Conservation (phyloP, 2,797 vertebrate species). For the Trematomus bernacchii region DNA sequence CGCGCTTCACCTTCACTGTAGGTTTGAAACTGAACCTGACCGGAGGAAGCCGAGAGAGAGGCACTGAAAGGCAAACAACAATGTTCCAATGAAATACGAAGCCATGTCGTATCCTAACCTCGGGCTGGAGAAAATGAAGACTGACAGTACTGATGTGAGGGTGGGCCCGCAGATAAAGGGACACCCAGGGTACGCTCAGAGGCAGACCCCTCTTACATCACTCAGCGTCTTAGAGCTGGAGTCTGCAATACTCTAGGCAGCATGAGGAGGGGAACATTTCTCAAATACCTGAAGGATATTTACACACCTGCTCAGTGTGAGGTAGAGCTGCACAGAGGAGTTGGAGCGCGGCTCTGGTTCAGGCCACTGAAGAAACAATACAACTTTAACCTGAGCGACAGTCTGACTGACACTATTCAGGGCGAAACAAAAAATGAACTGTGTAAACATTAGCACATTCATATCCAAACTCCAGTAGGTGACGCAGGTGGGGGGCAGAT, state of each 20-base stretch:
- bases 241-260: conserved; percentile 17
- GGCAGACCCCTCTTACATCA: conserved; percentile 54
- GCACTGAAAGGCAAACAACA: conserved; percentile 39
- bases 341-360: conserved; percentile 11
- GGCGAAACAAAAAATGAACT: conserved; percentile 10
- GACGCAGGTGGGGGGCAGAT: neutral
- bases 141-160: conserved; percentile 55
- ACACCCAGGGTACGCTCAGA: conserved; percentile 48
- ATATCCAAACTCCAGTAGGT: conserved; percentile 22
- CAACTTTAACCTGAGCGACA: conserved; percentile 8
- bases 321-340: conserved; percentile 36
- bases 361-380: conserved; percentile 31
- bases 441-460: conserved; percentile 47
- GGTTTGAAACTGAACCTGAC: conserved; percentile 69
- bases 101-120: conserved; percentile 34
- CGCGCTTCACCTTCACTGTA: conserved; percentile 32
- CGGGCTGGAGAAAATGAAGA: conserved; percentile 61
- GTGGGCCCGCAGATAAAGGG: conserved; percentile 54
- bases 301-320: conserved; percentile 76
- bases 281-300: conserved; percentile 73
- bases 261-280: conserved; percentile 48
- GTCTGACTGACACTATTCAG: conserved; percentile 47
- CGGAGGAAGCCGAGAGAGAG: conserved; percentile 56
- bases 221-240: conserved; percentile 46
- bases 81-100: conserved; percentile 48